Base-by-base conservation (phyloP, 1,140 invertebrate species). In the Ips typographus region DNA sequence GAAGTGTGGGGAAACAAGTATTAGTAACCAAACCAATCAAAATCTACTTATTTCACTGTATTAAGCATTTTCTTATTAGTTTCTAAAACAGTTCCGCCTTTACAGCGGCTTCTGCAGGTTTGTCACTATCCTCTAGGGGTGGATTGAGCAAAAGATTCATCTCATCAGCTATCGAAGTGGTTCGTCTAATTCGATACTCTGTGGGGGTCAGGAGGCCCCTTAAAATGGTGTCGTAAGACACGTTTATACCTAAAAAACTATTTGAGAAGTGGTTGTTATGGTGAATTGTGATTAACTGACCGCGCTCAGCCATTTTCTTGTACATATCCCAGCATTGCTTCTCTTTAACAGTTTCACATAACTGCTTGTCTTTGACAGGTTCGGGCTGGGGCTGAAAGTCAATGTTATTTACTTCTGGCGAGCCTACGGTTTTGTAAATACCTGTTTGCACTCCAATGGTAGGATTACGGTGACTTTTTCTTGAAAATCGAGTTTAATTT, bases 191-290 rank as follows among this genome's bases (percentile, higher is more conserved):
- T 74, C 88, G 82, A 74, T 89, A 89, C 76, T 90, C 88, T 1
- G 88, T 89, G 3, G 88, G 88, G 22, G 88, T 89, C 51, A 90
- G 77, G 86, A 90, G 88, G 47, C 88, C 88, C 79, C 88, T 84
- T 43, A 90, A 77, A 41, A 90, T 86, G 0, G 88, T 90, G 60
- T 90, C 88, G 66, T 87, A 90, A 2, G 86, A 87, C 2, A 90
- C 85, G 47, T 82, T 85, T n/a, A 90, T 83, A 1, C 88, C 68
- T 68, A 53, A 53, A 68, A 60, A 2, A 52, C 22, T 22, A 22
- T 22, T 22, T 22, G 22, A 22, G 22, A 22, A 22, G 22, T 55
- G 5, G 7, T 6, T 55, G 22, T 55, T 55, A n/a, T 47, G 43
- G 43, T 47, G 4, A n/a, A 47, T 47, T 4, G 43, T 47, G 4